Base-by-base conservation (phyloP, 1,140 invertebrate species). In the Helicorthomorpha holstii region DNA sequence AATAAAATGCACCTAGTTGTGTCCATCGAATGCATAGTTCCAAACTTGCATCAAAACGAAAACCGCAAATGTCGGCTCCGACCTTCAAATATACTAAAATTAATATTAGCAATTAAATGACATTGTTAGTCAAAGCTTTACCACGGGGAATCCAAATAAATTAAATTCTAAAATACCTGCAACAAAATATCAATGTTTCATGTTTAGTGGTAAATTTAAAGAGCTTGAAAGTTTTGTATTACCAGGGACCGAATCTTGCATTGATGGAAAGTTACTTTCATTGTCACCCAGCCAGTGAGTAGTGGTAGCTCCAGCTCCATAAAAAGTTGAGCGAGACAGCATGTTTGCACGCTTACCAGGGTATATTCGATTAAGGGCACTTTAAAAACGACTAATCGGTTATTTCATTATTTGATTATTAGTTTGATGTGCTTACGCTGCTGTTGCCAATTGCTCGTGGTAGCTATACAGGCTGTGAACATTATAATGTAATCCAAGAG, bases 241-340 rank as follows among this genome's bases (percentile, higher is more conserved):
- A 24, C 68, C 73, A 60, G 71, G 66, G 24, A 77, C 66, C 14
- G 71, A 68, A 42, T 58, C 62, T 38, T 60, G 57, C 49, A 77
- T 54, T 55, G 75, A 65, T 3, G 60, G 55, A 74, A 72, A 77
- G 10, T 59, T 57, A 3, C 68, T 67, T 1, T 52, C 60, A 58
- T 76, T 73, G 57, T 75, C 74, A 19, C 73, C 74, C 7, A 67
- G 60, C 76, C 77, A 80, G 54, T 79, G 76, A 27, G 67, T 69
- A 47, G 64, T 67, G 60, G 68, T 76, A 44, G 66, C 57, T 24
- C 77, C 77, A 51, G 65, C 64, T 27, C 75, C 70, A 3, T 69
- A 53, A 61, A 69, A 78, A 2, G 72, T 75, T 16, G 75, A 74
- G 27, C 74, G 59, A 21, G 72, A 68, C 12, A 75, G 63, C 0